Evolutionary conservation across 2,888 invertebrate genomes (phyloP).

Genomic region (Mycalesis mineus): DNA sequence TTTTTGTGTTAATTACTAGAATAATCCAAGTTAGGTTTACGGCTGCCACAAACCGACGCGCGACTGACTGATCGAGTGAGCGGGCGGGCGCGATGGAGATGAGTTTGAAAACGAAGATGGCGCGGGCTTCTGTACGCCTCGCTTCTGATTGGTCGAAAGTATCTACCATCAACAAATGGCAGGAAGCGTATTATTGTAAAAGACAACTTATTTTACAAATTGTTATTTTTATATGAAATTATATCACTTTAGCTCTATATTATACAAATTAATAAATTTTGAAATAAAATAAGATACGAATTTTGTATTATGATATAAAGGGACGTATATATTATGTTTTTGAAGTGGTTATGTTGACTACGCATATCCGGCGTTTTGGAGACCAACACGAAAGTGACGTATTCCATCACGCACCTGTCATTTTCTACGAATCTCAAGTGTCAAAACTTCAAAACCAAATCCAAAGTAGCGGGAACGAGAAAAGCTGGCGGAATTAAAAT

Average conservation of each 20-base stretch:
- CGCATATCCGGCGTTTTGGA: conserved; percentile 10
- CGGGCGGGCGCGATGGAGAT: conserved; percentile 75
- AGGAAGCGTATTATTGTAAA: conserved; percentile 44
- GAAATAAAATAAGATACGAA: not conserved
- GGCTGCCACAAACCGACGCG: conserved; percentile 81
- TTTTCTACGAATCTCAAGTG: not conserved
- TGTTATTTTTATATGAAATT: no score
- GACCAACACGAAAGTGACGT: conserved; percentile 3
- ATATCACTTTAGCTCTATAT: not conserved
- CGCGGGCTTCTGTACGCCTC: conserved; percentile 78
- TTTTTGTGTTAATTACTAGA: conserved; percentile 67
- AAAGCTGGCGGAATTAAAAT: no score
- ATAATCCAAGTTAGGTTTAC: conserved; percentile 61
- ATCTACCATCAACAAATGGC: conserved; percentile 60
- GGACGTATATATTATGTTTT: not conserved
- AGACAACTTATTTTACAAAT: conserved; percentile 3
- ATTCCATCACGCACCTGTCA: not conserved
- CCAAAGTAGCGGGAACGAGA: conserved; percentile 55
- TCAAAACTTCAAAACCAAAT: not conserved
- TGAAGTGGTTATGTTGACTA: conserved; percentile 7
- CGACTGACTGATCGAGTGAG: conserved; percentile 82
- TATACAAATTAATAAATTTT: not conserved
- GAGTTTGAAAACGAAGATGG: conserved; percentile 91
- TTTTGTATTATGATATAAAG: not conserved
- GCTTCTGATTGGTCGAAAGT: conserved; percentile 57